Base-by-base conservation (phyloP, 1,140 invertebrate species). In the Drosophila ercepeae region DNA sequence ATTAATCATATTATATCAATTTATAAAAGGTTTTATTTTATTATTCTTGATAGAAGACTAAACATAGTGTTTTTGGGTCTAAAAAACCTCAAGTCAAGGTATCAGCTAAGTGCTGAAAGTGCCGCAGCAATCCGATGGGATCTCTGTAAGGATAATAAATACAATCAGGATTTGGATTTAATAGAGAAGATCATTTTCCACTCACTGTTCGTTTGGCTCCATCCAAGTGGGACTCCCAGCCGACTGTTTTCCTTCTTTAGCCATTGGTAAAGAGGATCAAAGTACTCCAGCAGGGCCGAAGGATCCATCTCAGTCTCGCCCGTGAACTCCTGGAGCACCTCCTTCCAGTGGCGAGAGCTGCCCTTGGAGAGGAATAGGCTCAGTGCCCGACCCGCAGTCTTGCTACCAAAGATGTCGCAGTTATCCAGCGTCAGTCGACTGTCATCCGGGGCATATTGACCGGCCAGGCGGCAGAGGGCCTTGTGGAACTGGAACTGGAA, bases 401-500 rank as follows among this genome's bases (percentile, higher is more conserved):
- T 90, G 50, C 91, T 92, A 7, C 91, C 76, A 67, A 92, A 92
- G 49, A 95, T 93, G 76, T 95, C 94, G 88, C 94, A 94, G 60
- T 92, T 92, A 72, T 95, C 93, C 39, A 93, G 63, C 0, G 93
- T 92, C 16, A 79, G 91, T 3, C 60, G 68, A 5, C 69, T 68
- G 63, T 93, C 89, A 0, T 72, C 55, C 0, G 92, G 92, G 11
- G 92, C 92, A 36, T 92, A 93, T 59, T 95, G 91, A 0, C 92
- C 92, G 13, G 94, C 93, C 18, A 90, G 90, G 5, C 92, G 90
- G 68, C 95, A 95, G 25, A 95, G 59, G 0, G 93, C 89, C 77
- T 93, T 92, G 68, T 94, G 94, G 57, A 95, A 94, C 84, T 95
- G 95, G 84, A 95, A 95, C 89, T 94, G 73, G 59, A 94, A 78